Base-by-base conservation (phyloP, 1,140 invertebrate genomes). In the Drosophila lacteicornis region DNA sequence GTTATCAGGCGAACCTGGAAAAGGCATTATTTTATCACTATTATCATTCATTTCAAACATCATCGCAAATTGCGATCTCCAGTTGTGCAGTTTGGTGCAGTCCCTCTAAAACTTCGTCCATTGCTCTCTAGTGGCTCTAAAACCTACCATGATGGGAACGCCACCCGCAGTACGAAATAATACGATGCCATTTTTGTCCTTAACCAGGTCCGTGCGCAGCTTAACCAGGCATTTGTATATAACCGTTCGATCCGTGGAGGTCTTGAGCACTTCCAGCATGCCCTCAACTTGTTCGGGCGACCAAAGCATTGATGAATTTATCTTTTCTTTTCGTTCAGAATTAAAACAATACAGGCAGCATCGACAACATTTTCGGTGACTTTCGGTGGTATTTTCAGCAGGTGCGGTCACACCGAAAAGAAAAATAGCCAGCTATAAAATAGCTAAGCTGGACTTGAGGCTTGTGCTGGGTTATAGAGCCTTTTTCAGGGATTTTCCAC, bases 161-260 rank as follows among this genome's bases (percentile, higher is more conserved):
- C 92, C 92, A 57, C 90, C 86, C 11, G 82, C 82, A n/a, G 66
- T 66, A 12, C 84, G 78, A 62, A 93, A 92, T 25, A 92, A 66
- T 12, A 83, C 61, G 49, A 93, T 92, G 15, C 92, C 92, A 69
- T 91, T 82, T 57, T 82, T 87, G 66, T 92, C 90, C 66, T 92
- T 93, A 2, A 93, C 91, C 13, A 93, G 33, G 58, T 93, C 92
- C 1, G 91, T 92, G 13, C 92, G 92, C 17, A 93, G 53, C 57
- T 93, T 93, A 2, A 92, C 77, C 1, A 93, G 77, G 13, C 88
- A 92, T 75, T 92, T 91, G 50, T 91, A 81, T 46, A 93, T 75
- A 7, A 91, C 88, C 45, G 73, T 82, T 59, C 91, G 92, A 68
- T 92, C 92, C 7, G 79, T 80, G n/a, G 92, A 87, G 27, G 78